Percentiles rank a stretch among this genome's conserved stretches.
phyloP scores from a whole-genome alignment of 1,140 invertebrate species.

The Drusus annulatus region DNA sequence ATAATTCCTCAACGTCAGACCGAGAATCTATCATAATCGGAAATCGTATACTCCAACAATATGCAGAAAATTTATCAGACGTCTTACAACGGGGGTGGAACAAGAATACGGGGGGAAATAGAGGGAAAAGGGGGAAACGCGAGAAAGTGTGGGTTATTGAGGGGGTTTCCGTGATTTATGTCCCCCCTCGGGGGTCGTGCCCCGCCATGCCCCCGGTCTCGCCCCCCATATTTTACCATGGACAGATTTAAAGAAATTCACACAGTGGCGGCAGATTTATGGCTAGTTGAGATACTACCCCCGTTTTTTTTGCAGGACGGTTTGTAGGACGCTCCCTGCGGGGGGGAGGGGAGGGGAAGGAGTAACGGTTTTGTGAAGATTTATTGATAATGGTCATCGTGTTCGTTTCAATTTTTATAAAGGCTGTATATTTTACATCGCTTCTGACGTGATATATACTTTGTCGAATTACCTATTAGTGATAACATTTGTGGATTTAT shows the following conservation, averaged over 20 bases:
- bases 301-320: constrained; percentile 17
- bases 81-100: constrained; percentile 40
- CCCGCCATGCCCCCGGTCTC: constrained; percentile 36
- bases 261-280: constrained; percentile 50
- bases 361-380: constrained; percentile 3
- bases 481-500: too few species aligned
- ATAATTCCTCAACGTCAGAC: constrained; percentile 32
- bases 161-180: constrained; percentile 50
- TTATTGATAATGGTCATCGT: constrained; percentile 4
- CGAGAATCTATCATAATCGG: constrained; percentile 42
- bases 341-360: background rate
- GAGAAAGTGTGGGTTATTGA: background rate
- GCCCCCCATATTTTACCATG: constrained; percentile 56
- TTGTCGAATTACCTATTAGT: too few species aligned
- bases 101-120: background rate
- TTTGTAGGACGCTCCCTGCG: constrained; percentile 22
- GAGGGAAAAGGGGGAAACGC: background rate
- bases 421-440: background rate
- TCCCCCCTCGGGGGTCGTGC: constrained; percentile 46
- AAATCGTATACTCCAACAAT: constrained; percentile 40
- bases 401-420: constrained; percentile 14
- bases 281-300: constrained; percentile 40
- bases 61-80: constrained; percentile 50
- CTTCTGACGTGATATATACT: too few species aligned
- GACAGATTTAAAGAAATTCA: constrained; percentile 60